Conservation (phyloP, 2,113 vertebrate genomes). For the Cranoglanis bouderius region DNA sequence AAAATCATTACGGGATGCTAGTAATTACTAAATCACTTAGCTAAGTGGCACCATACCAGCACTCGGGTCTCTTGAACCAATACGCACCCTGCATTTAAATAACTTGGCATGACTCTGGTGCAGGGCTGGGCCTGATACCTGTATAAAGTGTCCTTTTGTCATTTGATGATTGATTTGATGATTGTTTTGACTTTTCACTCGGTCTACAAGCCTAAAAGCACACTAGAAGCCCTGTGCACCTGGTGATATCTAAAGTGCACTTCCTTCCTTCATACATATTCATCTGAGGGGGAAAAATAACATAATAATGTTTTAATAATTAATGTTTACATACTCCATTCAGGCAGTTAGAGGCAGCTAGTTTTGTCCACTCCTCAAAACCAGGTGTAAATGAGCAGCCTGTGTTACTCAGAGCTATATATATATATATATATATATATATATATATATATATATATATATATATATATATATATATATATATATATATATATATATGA, state of each 20-base stretch:
- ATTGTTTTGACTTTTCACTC: background rate
- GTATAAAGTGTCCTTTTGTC: background rate
- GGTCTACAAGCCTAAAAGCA: background rate
- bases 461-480: no score
- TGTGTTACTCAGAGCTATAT: background rate
- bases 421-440: no score
- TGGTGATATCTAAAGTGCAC: background rate
- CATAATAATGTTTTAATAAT: no score
- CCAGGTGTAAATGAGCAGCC: background rate
- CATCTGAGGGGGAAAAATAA: background rate
- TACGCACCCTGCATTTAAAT: background rate
- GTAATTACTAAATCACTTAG: slow-evolving; percentile 17
- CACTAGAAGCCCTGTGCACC: background rate
- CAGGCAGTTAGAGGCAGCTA: background rate
- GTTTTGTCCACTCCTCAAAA: background rate
- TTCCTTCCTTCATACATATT: background rate
- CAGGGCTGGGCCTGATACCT: background rate
- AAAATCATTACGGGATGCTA: slow-evolving; percentile 28
- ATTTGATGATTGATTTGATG: no score
- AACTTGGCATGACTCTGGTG: background rate
- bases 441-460: no score
- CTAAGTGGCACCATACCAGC: background rate
- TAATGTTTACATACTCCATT: background rate
- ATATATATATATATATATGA: no score
- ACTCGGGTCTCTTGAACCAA: background rate